These are phyloP conservation scores for Odobenus rosmarus DNA, from an alignment of 2,113 vertebrate species.

Conservation along the genomic window DNA sequence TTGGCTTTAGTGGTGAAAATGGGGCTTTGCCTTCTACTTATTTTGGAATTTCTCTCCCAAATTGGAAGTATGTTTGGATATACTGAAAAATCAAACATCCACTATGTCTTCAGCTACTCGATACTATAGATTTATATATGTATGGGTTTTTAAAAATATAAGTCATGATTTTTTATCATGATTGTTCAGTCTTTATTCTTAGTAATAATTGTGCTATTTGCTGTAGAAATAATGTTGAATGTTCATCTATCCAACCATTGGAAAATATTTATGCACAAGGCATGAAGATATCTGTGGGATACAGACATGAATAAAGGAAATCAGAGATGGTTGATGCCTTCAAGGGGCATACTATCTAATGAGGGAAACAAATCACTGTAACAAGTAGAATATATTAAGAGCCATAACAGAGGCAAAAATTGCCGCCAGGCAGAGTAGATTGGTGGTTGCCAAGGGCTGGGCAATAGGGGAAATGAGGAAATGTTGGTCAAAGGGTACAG, in stretches of 20 bases:
- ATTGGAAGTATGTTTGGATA: constrained; percentile 10
- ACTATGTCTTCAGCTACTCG: not conserved
- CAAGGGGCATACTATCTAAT: not conserved
- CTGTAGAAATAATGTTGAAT: constrained; percentile 39
- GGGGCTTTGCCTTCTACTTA: not conserved
- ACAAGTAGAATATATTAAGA: not conserved
- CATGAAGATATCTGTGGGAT: constrained; percentile 26
- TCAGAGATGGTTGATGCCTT: not conserved
- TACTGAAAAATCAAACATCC: not conserved
- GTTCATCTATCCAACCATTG: not conserved
- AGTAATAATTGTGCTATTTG: constrained; percentile 4
- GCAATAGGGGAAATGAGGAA: not conserved
- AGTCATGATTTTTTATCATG: constrained; percentile 12
- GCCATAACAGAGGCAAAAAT: not conserved
- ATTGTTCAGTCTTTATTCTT: constrained; percentile 23
- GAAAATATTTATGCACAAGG: not conserved
- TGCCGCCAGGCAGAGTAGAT: not conserved
- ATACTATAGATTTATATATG: not conserved
- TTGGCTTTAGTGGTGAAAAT: not conserved
- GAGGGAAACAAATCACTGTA: not conserved
- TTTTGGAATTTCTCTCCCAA: constrained; percentile 6
- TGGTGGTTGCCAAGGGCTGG: not conserved
- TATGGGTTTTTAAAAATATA: not conserved
- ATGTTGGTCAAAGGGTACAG: not conserved
- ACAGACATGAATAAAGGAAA: not conserved